Evolutionary conservation across 2,797 vertebrate genomes (phyloP).

Genomic region (Poecilia gillii): DNA sequence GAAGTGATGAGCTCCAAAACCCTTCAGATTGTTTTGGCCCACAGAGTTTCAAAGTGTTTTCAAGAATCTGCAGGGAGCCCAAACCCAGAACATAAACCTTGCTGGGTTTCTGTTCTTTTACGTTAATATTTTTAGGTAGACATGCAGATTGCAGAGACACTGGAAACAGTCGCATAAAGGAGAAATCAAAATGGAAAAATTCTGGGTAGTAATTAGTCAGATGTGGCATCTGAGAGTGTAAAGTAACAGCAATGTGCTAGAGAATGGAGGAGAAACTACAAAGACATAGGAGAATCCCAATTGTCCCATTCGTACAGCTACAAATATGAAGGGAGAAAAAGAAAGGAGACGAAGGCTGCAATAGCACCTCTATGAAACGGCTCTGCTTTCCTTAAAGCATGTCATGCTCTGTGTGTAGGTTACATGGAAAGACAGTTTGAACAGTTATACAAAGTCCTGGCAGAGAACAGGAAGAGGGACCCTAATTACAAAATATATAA

Average conservation of each 20-base stretch:
- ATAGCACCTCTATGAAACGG: background rate
- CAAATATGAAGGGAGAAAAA: background rate
- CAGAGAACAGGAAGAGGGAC: slow-evolving; percentile 35
- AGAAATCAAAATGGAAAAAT: background rate
- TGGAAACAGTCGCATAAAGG: background rate
- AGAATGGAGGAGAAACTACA: background rate
- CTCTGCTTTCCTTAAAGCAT: slow-evolving; percentile 9
- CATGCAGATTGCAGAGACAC: background rate
- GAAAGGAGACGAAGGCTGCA: background rate
- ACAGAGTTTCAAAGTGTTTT: background rate
- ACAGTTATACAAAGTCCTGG: slow-evolving; percentile 24
- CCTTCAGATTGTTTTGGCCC: background rate
- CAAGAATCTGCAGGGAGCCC: background rate
- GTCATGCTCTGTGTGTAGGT: background rate
- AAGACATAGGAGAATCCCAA: background rate
- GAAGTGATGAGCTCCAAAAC: background rate
- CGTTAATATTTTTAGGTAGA: background rate
- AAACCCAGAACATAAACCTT: background rate
- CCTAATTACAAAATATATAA: slow-evolving; percentile 69
- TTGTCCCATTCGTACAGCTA: background rate
- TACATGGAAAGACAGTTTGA: slow-evolving; percentile 16
- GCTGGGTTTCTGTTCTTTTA: background rate
- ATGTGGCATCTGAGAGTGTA: background rate
- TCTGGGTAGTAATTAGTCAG: background rate
- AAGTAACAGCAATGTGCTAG: background rate